Base-by-base conservation (phyloP, 2,888 invertebrate species). In the Cosmopolites sordidus region DNA sequence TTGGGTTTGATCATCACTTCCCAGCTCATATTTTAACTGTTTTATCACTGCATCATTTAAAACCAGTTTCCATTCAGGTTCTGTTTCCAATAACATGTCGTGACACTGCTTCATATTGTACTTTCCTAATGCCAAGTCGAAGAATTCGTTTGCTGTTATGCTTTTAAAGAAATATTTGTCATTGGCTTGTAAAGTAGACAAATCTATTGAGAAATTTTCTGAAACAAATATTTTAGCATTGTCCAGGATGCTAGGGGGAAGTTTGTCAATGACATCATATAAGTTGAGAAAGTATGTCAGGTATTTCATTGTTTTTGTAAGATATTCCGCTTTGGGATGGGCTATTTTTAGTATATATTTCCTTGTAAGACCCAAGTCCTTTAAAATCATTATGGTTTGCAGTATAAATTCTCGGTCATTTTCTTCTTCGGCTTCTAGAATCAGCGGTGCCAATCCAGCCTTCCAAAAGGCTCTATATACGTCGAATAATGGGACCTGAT, bases 391-490 rank as follows among this genome's bases (percentile, higher is more conserved):
- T 16, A 64, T 60, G 8, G 62, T 52, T 15, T 59, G 43, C 5
- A 63, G 33, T 18, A 63, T 54, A 12, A 58, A 59, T 2, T 58
- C 46, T 42, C 60, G 60, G 3, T 51, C 49, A 15, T 62, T 56
- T 15, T 49, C 22, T n/a, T 58, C 45, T 50, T 60, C 54, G 11
- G 58, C 40, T 9, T 51, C 44, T 4, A 64, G 39, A 16, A 61
- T 12, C 11, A 64, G 45, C 6, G 64, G 61, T 29, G 60, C 58
- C 16, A 59, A 50, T 1, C 61, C 62, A 5, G 60, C 57, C 51
- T 64, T 64, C 64, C 64, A 64, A 46, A 64, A 62, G 12, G 61
- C 52, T 5, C 51, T 58, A 43, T 63, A 64, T 1, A 62, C 43
- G 42, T 53, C 55, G 6, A 54, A 42, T 11, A 64, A 33, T 5